A percentile compares a stretch with the other conserved stretches of the same genome.
Conservation (phyloP, 2,113 vertebrate genomes). For the Acrocephalus arundinaceus region DNA sequence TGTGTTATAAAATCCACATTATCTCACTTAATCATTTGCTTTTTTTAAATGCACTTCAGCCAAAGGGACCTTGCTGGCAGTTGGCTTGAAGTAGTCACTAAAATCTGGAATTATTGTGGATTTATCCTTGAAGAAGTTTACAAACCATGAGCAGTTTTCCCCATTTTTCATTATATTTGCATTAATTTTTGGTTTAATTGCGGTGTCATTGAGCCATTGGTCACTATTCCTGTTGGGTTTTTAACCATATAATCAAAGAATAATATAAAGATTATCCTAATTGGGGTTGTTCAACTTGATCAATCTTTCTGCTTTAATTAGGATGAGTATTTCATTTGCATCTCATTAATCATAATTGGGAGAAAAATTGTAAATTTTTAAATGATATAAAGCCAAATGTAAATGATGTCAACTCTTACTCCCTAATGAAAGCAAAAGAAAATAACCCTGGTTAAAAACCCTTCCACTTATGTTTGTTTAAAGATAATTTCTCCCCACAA, state of each 20-base stretch:
- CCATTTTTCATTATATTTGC: background rate
- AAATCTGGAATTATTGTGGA: background rate
- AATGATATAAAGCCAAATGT: background rate
- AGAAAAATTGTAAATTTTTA: background rate
- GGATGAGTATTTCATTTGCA: background rate
- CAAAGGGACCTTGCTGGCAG: background rate
- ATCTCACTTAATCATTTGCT: background rate
- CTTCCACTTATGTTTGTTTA: background rate
- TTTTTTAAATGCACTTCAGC: constrained; percentile 3
- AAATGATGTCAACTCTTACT: background rate
- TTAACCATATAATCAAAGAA: background rate
- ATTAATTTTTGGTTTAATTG: background rate
- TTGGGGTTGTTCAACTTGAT: background rate
- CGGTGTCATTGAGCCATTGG: background rate
- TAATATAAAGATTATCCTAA: background rate
- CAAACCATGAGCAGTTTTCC: background rate
- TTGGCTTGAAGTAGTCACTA: background rate
- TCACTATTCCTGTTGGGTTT: background rate
- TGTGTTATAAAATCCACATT: background rate
- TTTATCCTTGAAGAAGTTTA: background rate
- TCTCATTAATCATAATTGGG: background rate
- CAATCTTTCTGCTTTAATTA: background rate
- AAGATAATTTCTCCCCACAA: background rate
- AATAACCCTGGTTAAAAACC: background rate
- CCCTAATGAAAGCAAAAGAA: background rate